phyloP scores from a whole-genome alignment of 2,113 vertebrate species.

The Litocranius walleri region DNA sequence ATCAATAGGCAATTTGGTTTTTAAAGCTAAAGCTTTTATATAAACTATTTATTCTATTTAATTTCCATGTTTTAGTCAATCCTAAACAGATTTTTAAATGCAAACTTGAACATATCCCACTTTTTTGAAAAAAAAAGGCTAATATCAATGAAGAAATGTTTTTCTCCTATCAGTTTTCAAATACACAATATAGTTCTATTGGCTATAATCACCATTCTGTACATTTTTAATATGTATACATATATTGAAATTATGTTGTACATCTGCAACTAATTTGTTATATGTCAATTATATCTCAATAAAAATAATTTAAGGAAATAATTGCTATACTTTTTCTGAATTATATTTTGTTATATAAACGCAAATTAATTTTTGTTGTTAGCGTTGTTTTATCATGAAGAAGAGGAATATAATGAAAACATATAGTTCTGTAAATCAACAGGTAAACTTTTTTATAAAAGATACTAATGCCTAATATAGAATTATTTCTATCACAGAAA shows the following conservation, averaged over 20 bases:
- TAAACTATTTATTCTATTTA: not conserved
- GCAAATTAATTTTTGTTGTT: not conserved
- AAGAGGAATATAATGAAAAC: not conserved
- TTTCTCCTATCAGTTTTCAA: not conserved
- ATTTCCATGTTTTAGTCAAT: not conserved
- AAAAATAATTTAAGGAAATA: not conserved
- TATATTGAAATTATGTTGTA: not conserved
- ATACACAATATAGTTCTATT: not conserved
- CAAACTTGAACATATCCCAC: not conserved
- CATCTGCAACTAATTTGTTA: not conserved
- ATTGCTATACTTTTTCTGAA: not conserved
- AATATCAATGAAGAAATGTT: not conserved
- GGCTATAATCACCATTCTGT: not conserved
- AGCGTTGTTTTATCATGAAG: not conserved
- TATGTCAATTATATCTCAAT: not conserved
- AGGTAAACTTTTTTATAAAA: not conserved
- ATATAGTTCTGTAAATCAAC: not conserved
- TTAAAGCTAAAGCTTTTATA: not conserved
- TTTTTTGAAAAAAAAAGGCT: not conserved
- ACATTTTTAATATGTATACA: not conserved
- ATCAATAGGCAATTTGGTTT: not conserved
- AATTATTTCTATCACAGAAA: not conserved
- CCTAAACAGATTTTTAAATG: not conserved
- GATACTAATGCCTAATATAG: not conserved
- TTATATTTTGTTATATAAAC: not conserved